Evolutionary conservation across 1,140 invertebrate genomes (phyloP).

Genomic region (Leptinotarsa texana): DNA sequence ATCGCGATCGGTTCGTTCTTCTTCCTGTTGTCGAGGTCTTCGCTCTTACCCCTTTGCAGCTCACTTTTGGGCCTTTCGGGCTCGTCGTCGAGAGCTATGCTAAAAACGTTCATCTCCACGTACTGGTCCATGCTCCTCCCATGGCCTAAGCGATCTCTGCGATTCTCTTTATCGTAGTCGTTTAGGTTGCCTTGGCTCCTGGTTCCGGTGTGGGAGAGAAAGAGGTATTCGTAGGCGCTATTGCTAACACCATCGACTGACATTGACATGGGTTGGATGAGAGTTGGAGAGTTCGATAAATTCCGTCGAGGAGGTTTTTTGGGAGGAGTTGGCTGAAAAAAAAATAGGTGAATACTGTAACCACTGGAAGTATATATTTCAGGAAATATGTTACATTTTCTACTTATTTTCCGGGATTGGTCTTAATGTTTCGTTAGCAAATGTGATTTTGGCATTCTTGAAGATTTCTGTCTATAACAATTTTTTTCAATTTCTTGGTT

Average conservation of each 20-base stretch:
- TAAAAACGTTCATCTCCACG: slow-evolving; percentile 72
- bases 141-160: slow-evolving; percentile 65
- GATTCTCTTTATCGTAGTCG: slow-evolving; percentile 58
- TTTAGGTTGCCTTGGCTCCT: slow-evolving; percentile 71
- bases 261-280: slow-evolving; percentile 62
- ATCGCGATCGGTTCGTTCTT: slow-evolving; percentile 70
- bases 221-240: slow-evolving; percentile 65
- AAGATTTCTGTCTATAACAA: too few species aligned
- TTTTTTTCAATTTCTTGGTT: too few species aligned
- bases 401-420: too few species aligned
- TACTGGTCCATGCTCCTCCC: slow-evolving; percentile 76
- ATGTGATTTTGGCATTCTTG: too few species aligned
- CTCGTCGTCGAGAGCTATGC: slow-evolving; percentile 56
- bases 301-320: slow-evolving; percentile 87
- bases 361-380: too few species aligned
- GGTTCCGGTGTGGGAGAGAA: slow-evolving; percentile 59
- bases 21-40: slow-evolving; percentile 59
- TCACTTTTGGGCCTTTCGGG: slow-evolving; percentile 48
- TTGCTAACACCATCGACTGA: slow-evolving; percentile 62
- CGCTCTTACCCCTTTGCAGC: slow-evolving; percentile 58
- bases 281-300: slow-evolving; percentile 81
- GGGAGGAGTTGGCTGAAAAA: slow-evolving; percentile 72
- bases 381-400: too few species aligned
- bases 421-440: too few species aligned
- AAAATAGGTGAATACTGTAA: not conserved